Evolutionary conservation across 2,113 vertebrate genomes (phyloP), one percentile per base, ranked within the genome.

Genomic region (Alaudala cheleensis): DNA sequence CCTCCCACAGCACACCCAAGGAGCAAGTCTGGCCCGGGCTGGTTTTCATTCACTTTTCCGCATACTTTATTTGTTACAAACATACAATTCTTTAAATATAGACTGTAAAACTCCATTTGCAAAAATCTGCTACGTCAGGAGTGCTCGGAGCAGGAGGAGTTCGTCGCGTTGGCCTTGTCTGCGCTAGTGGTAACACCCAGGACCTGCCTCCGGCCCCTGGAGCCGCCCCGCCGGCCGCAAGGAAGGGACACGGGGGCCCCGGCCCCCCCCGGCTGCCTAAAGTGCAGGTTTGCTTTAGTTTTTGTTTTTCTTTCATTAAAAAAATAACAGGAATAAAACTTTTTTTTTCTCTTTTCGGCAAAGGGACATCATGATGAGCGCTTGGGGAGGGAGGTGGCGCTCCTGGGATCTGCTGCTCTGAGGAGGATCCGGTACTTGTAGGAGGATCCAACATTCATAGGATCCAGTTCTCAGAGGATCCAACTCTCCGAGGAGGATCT

Each of bases 21-120:
- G 12, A 94, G 49, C 17, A 4, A 96, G 34, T 72, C 79, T 0
- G 53, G 47, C 61, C 86, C 47, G 14, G 54, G 89, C 47, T 29
- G 54, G 37, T 78, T 78, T 95, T 97, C 97, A 97, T 98, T 97
- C 97, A 98, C 97, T 98, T 98, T 98, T 98, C 97, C 78, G 98
- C 98, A 98, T 98, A 98, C 98, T 98, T 98, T 98, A 98, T 98
- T 98, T 98, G 98, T 98, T 98, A 98, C 98, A 98, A 98, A 98
- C 98, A 98, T 98, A 98, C 98, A 98, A 97, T 98, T 98, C 97
- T 98, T 98, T 98, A 98, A 98, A 98, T 98, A 98, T 98, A 98
- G 98, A 98, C 98, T 98, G 98, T 98, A 98, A 98, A 98, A 98
- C 98, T 98, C 98, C 97, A 98, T 98, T 98, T 98, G 98, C 98